Conservation (phyloP, 2,888 invertebrate species). For the Adineta ricciae region DNA sequence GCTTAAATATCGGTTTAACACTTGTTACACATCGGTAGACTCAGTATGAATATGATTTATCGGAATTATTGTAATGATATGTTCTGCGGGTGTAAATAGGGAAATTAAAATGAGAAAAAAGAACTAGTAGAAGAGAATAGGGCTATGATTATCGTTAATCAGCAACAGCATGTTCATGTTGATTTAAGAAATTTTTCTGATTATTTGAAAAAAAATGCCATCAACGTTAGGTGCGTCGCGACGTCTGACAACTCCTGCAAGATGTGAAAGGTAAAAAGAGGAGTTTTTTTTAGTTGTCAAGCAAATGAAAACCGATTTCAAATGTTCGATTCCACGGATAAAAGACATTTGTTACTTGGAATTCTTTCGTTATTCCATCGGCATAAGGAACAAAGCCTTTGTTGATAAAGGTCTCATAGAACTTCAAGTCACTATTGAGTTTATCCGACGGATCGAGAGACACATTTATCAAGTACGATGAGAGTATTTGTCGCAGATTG, state of each 20-base stretch:
- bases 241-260: neutral
- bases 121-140: neutral
- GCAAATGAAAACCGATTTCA: constrained; percentile 1
- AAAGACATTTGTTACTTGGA: neutral
- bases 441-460: neutral
- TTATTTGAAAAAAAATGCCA: neutral
- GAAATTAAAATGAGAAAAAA: neutral
- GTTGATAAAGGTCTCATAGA: neutral
- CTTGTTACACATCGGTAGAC: too few species aligned
- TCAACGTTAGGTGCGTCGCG: neutral
- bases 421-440: neutral
- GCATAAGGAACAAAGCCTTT: neutral
- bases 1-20: too few species aligned
- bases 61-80: too few species aligned
- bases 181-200: neutral
- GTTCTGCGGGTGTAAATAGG: neutral
- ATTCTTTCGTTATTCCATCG: neutral
- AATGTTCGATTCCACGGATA: constrained; percentile 20
- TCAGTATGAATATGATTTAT: too few species aligned
- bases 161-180: neutral
- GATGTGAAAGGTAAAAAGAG: neutral
- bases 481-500: neutral
- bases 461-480: neutral
- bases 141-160: neutral
- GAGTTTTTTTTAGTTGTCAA: neutral